Base-by-base conservation (phyloP, 2,888 invertebrate genomes). In the Fragum sueziense region DNA sequence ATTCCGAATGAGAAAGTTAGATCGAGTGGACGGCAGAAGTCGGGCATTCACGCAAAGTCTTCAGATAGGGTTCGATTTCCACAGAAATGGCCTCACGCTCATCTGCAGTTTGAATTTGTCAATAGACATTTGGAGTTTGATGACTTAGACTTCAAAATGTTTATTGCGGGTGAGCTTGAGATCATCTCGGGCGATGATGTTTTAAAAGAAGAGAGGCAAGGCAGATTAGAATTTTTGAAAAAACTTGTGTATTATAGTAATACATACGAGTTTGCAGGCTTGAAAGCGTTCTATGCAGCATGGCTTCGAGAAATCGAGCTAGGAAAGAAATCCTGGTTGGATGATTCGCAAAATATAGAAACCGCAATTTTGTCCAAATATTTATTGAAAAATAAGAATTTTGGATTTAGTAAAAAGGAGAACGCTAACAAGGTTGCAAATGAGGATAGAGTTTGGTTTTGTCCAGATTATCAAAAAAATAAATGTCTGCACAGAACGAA, bases 241-340 rank as follows among this genome's bases (percentile, higher is more conserved):
- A 67, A 67, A 33, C 34, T 67, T 20, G 47, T 67, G 11, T 67
- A 67, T n/a, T 67, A 67, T 29, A 61, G 25, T 22, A 61, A 31
- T 61, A 61, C 61, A 11, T 61, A 61, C 20, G 61, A 61, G 61
- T 61, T 61, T 17, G 4, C 9, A 67, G 67, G 41, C n/a, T 41
- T 67, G 1, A 67, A 67, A 27, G 7, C 67, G 20, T 67, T 67
- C 41, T 67, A 67, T 37, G 67, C 67, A 37, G 67, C 67, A 67
- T 67, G 67, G 67, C n/a, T 67, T 3, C n/a, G 67, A 41, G 67
- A 67, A 20, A 37, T 67, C 22, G 67, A 67, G 67, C 22, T 67
- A 14, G 67, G 67, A 7, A 67, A 67, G 31, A 37, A 22, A 41
- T 37, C 37, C 41, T 67, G 33, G 33, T 4, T 7, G 29, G 33